A percentile compares a stretch with the other conserved stretches of the same genome.
These are phyloP conservation scores for Mechanitis messenoides DNA, from an alignment of 2,888 invertebrate species.

Conservation along the genomic window DNA sequence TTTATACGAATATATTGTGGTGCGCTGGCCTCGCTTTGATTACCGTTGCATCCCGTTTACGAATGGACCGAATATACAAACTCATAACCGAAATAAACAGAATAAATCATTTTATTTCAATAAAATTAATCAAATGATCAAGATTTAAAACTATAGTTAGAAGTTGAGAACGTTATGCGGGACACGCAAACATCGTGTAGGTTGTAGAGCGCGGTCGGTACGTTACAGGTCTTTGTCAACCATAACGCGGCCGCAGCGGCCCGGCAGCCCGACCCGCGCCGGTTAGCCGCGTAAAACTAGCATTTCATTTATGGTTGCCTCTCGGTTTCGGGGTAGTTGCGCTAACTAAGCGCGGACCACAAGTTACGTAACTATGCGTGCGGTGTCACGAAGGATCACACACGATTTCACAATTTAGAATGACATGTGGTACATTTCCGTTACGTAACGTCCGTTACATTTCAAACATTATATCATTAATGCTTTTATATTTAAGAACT, in stretches of 20 bases:
- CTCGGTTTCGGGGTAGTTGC: slow-evolving; percentile 67
- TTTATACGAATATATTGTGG: slow-evolving; percentile 68
- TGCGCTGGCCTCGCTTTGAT: slow-evolving; percentile 32
- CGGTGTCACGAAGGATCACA: slow-evolving; percentile 50
- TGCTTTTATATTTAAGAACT: neutral
- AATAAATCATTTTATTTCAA: too few relatives aligned
- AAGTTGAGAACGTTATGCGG: slow-evolving; percentile 13
- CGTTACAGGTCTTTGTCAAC: slow-evolving; percentile 72
- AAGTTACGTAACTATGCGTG: slow-evolving; percentile 68
- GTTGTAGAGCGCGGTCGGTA: slow-evolving; percentile 48
- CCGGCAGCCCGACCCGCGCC: slow-evolving; percentile 41
- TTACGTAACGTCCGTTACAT: too few relatives aligned
- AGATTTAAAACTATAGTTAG: neutral
- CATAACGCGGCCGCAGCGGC: slow-evolving; percentile 67
- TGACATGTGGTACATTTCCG: too few relatives aligned
- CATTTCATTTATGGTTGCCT: slow-evolving; percentile 73
- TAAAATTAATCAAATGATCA: neutral
- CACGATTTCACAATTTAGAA: slow-evolving; percentile 35
- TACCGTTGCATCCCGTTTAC: slow-evolving; percentile 33
- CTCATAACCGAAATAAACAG: too few relatives aligned
- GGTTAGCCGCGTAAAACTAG: slow-evolving; percentile 63
- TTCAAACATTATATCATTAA: too few relatives aligned
- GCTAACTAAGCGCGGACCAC: slow-evolving; percentile 62
- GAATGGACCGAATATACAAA: slow-evolving; percentile 1
- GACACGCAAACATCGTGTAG: slow-evolving; percentile 52